Evolutionary conservation across 2,113 vertebrate genomes (phyloP).

Genomic region (Aptenodytes forsteri): DNA sequence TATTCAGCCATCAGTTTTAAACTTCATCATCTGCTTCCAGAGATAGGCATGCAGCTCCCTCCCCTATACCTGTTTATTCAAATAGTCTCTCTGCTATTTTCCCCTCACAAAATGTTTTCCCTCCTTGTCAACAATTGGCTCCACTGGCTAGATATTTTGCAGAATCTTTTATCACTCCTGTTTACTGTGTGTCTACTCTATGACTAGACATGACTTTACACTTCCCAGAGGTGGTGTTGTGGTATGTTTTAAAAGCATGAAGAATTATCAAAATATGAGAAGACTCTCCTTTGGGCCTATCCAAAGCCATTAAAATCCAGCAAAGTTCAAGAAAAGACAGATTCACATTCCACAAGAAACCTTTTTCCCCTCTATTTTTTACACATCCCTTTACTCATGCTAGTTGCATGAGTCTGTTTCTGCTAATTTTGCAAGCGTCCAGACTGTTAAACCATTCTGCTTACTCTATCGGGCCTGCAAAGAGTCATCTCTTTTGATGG

Average conservation of each 20-base stretch:
- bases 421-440: not conserved
- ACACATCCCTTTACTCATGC: not conserved
- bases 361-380: not conserved
- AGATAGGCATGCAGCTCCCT: fast-evolving
- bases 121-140: not conserved
- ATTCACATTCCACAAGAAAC: not conserved
- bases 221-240: not conserved
- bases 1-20: not conserved
- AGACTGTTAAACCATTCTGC: not conserved
- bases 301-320: not conserved
- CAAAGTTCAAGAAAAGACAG: not conserved
- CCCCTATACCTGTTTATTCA: not conserved
- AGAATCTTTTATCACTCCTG: not conserved
- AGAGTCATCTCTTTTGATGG: not conserved
- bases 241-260: not conserved
- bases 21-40: not conserved
- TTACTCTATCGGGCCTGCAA: not conserved
- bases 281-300: not conserved
- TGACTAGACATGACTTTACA: not conserved
- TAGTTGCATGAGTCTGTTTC: not conserved
- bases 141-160: not conserved
- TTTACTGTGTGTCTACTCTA: not conserved
- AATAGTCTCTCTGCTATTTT: not conserved
- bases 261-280: not conserved
- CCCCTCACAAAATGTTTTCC: not conserved